Conservation (phyloP, 2,888 invertebrate species). For the Thecophora atra region DNA sequence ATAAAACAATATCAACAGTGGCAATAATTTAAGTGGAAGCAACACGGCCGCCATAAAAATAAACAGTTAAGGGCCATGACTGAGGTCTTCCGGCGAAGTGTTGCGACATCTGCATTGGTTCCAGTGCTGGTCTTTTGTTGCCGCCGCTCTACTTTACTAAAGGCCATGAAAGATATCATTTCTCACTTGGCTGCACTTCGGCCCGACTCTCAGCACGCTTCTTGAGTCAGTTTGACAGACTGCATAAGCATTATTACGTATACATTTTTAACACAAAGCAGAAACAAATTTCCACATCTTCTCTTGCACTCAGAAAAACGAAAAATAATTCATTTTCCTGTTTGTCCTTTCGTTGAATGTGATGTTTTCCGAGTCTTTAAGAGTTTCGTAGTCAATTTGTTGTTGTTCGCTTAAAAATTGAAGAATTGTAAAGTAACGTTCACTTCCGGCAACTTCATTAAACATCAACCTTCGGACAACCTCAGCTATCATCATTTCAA, state of each 20-base stretch:
- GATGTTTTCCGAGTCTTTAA: not conserved
- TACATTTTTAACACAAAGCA: constrained; percentile 1
- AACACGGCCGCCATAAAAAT: not conserved
- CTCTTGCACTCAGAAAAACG: not conserved
- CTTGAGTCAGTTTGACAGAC: constrained; percentile 39
- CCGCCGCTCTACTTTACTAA: constrained; percentile 44
- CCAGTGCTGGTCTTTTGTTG: constrained; percentile 8
- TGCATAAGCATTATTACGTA: constrained; percentile 4
- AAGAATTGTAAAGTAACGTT: not conserved
- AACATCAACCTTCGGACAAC: not conserved
- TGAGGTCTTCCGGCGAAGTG: constrained; percentile 14
- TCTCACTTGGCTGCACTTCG: constrained; percentile 48
- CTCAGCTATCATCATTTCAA: constrained; percentile 24
- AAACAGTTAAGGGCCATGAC: not conserved
- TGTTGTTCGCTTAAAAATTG: not conserved
- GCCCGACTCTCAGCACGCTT: constrained; percentile 6
- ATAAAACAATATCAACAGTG: constrained; percentile 45
- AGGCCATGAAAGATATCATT: constrained; percentile 54
- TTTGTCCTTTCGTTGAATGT: not conserved
- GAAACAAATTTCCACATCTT: not conserved
- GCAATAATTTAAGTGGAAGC: constrained; percentile 48
- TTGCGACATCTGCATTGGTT: constrained; percentile 30
- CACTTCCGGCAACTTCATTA: constrained; percentile 12
- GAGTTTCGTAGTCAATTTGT: not conserved
- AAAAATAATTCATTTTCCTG: not conserved